These are phyloP conservation scores for Archaeoteleia sp. DNA, from an alignment of 2,888 invertebrate species.

Conservation along the genomic window DNA sequence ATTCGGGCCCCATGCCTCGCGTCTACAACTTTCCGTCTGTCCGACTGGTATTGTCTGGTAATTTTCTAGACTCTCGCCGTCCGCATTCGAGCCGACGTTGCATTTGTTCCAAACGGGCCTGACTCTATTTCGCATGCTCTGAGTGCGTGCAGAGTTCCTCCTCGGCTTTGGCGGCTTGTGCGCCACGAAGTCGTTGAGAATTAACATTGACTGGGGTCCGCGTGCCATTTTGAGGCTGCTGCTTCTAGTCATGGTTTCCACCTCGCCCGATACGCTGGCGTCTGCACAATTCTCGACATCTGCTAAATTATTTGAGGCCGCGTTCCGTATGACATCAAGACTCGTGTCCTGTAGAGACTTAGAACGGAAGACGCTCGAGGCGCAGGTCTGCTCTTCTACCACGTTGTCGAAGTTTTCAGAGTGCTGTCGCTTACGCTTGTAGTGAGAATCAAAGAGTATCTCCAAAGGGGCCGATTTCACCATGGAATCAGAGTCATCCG, in stretches of 20 bases:
- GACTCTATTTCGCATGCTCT: conserved; percentile 69
- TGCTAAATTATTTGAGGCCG: conserved; percentile 47
- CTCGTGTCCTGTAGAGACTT: conserved; percentile 75
- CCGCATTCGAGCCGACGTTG: conserved; percentile 10
- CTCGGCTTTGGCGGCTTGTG: conserved; percentile 85
- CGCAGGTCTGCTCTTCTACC: conserved; percentile 48
- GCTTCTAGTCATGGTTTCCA: conserved; percentile 48
- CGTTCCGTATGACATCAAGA: conserved; percentile 50
- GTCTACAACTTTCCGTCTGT: conserved; percentile 12
- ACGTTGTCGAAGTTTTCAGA: conserved; percentile 71
- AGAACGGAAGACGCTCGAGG: conserved; percentile 70
- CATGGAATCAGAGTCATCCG: conserved; percentile 84
- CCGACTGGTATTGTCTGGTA: conserved; percentile 42
- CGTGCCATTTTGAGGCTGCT: conserved; percentile 58
- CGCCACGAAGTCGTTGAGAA: conserved; percentile 77
- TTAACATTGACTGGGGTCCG: conserved; percentile 65
- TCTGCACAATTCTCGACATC: conserved; percentile 12
- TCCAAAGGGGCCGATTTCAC: conserved; percentile 87
- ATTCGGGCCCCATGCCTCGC: conserved; percentile 3
- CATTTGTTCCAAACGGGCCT: conserved; percentile 69
- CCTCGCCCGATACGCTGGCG: conserved; percentile 20
- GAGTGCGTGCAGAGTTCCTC: conserved; percentile 66
- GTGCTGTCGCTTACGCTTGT: conserved; percentile 71
- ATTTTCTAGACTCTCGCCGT: conserved; percentile 38
- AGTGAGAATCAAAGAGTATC: conserved; percentile 80